These are phyloP conservation scores for Notarius quadriscutis DNA, from an alignment of 2,113 vertebrate genomes.

Conservation along the genomic window DNA sequence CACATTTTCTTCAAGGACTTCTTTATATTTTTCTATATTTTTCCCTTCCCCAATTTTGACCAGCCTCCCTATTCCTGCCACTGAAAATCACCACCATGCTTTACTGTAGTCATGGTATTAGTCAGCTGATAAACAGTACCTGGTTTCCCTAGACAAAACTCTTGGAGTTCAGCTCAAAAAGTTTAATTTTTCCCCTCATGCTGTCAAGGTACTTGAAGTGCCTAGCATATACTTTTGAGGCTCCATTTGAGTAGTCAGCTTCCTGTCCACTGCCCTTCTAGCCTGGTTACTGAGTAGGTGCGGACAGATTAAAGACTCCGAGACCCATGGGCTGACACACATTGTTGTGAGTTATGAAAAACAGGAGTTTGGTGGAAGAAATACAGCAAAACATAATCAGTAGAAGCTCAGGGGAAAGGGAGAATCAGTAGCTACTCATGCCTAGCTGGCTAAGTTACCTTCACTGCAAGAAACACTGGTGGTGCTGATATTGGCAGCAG, in stretches of 20 bases:
- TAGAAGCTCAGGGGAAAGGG: neutral
- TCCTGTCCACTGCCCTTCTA: no score
- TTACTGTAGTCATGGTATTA: neutral
- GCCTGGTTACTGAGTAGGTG: neutral
- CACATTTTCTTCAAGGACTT: neutral
- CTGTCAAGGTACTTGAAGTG: neutral
- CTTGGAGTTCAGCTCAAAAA: neutral
- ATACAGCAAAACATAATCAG: neutral
- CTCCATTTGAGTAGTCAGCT: neutral
- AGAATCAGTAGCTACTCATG: neutral
- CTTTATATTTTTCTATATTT: neutral
- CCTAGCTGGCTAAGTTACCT: neutral
- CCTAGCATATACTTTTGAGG: neutral
- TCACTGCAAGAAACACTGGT: neutral
- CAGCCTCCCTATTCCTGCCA: neutral
- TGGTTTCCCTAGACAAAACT: neutral
- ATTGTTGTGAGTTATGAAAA: neutral
- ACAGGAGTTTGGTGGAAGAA: neutral
- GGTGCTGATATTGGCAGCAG: neutral
- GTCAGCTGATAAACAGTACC: no score
- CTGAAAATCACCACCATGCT: neutral
- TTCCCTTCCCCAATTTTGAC: neutral
- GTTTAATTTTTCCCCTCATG: neutral
- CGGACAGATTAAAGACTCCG: neutral
- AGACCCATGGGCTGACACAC: neutral